Conservation (phyloP, 2,113 vertebrate genomes). For the Tragelaphus strepsiceros region DNA sequence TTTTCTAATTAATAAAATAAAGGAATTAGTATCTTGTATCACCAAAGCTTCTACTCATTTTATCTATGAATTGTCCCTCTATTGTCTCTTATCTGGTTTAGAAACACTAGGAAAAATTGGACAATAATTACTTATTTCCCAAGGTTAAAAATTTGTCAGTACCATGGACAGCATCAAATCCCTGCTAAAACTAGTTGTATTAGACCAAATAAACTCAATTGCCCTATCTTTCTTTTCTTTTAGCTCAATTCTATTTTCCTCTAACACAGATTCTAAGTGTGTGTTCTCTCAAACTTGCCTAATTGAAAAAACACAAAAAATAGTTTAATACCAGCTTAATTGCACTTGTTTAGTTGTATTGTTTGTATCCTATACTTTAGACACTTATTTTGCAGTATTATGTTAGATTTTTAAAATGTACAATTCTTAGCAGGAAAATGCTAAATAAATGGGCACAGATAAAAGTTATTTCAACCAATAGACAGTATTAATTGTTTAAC, state of each 20-base stretch:
- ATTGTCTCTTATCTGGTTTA: background rate
- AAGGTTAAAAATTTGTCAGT: background rate
- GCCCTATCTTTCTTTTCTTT: background rate
- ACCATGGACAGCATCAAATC: background rate
- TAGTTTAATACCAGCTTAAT: background rate
- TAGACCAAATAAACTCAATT: background rate
- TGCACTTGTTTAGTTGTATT: background rate
- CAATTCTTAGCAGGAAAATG: background rate
- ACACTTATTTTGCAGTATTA: background rate
- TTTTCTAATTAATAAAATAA: background rate
- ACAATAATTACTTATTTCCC: background rate
- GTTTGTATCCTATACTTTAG: background rate
- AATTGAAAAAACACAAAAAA: background rate
- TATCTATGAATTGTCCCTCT: background rate
- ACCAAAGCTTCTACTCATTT: background rate
- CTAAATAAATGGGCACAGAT: background rate
- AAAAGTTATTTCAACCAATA: background rate
- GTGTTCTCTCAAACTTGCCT: background rate
- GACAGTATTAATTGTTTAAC: background rate
- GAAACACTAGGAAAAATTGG: background rate
- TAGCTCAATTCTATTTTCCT: background rate
- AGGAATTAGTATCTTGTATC: background rate
- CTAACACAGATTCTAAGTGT: background rate
- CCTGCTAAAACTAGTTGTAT: rapidly evolving
- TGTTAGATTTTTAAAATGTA: background rate